Conservation (phyloP, 2,113 vertebrate genomes). For the Xerus inauris region DNA sequence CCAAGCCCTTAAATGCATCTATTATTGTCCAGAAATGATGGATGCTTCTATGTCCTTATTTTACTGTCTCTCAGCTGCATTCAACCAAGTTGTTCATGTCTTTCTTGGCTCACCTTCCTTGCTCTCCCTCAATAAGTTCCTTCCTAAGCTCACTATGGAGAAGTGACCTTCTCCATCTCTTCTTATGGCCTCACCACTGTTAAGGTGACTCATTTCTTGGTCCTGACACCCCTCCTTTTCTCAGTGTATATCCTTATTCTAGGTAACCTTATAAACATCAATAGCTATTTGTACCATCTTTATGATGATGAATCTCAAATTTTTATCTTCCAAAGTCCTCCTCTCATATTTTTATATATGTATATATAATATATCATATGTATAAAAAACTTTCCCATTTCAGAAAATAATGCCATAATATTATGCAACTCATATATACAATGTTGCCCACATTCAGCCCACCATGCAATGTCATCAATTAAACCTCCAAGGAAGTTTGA, state of each 20-base stretch:
- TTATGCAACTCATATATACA: neutral
- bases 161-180: neutral
- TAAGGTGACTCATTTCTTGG: neutral
- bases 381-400: neutral
- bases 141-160: neutral
- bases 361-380: too few species aligned
- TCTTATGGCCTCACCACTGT: neutral
- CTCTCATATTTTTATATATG: neutral
- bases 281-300: neutral
- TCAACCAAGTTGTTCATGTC: neutral
- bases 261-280: neutral
- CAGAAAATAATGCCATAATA: neutral
- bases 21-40: neutral
- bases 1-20: neutral
- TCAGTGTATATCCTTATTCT: neutral
- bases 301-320: neutral
- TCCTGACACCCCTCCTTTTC: neutral
- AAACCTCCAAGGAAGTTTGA: neutral
- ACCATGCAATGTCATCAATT: neutral
- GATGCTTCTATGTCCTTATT: neutral
- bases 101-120: neutral
- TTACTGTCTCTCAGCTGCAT: neutral
- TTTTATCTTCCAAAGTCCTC: neutral
- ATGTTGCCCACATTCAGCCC: neutral
- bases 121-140: neutral